Percentiles rank a stretch among this genome's conserved stretches.
These are phyloP conservation scores for Craseonycteris thonglongyai DNA, from an alignment of 2,113 vertebrate species.

Conservation along the genomic window DNA sequence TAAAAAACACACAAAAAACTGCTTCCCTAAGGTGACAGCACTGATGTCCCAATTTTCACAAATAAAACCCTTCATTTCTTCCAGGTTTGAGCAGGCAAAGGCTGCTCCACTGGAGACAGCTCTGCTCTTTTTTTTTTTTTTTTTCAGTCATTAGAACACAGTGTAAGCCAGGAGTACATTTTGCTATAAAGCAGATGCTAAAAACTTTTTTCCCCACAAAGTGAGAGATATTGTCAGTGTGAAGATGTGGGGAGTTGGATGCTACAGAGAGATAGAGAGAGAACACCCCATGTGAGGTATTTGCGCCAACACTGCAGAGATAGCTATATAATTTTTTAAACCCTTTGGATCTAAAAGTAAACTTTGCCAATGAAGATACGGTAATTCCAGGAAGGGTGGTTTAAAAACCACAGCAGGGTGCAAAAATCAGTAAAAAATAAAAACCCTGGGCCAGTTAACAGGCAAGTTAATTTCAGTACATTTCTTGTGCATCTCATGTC, in stretches of 20 bases:
- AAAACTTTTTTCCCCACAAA: neutral
- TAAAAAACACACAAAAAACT: constrained; percentile 6
- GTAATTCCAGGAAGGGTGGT: neutral
- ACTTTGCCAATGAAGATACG: neutral
- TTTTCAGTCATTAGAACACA: neutral
- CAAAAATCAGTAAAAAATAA: neutral
- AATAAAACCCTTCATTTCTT: constrained; percentile 60
- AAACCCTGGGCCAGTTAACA: rapidly evolving
- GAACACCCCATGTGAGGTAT: rapidly evolving
- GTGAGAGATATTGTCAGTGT: neutral
- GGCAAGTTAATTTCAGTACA: neutral
- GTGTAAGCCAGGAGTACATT: constrained; percentile 8
- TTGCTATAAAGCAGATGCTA: constrained; percentile 2
- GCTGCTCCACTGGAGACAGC: constrained; percentile 46
- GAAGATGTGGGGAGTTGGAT: neutral
- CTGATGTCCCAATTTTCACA: constrained; percentile 68
- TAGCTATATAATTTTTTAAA: neutral
- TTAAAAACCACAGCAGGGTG: neutral
- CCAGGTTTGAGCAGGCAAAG: constrained; percentile 47
- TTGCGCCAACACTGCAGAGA: neutral
- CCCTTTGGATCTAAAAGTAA: neutral
- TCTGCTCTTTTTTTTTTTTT: constrained; percentile 2
- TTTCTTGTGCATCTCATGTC: neutral
- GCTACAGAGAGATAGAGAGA: neutral
- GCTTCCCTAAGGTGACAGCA: constrained; percentile 33